A percentile compares a stretch with the other conserved stretches of the same genome.
phyloP scores from a whole-genome alignment of 2,888 invertebrate genomes.

The Eilema sororculum region DNA sequence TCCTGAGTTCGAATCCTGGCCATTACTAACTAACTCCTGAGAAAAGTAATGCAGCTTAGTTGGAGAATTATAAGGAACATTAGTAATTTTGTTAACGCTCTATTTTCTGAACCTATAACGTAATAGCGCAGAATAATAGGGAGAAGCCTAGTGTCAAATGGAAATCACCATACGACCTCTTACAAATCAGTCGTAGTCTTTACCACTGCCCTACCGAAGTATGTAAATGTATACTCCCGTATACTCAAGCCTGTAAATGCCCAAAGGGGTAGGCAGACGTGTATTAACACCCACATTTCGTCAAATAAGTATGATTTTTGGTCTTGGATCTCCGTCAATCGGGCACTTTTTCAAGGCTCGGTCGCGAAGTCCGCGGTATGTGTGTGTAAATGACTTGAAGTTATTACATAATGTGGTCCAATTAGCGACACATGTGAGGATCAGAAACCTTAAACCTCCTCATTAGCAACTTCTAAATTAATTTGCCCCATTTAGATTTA shows the following conservation, averaged over 20 bases:
- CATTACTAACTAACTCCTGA: not conserved
- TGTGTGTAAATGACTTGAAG: not conserved
- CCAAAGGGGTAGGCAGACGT: no score
- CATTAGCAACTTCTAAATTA: slow-evolving; percentile 44
- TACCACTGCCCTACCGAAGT: no score
- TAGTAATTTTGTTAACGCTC: not conserved
- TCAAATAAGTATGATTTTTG: no score
- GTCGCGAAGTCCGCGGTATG: no score
- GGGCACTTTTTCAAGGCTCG: no score
- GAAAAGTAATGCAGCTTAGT: not conserved
- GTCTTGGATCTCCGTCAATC: no score
- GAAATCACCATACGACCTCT: not conserved
- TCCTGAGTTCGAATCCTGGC: no score
- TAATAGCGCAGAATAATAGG: no score
- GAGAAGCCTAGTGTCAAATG: not conserved
- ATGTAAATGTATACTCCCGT: no score
- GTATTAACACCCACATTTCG: no score
- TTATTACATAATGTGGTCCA: not conserved
- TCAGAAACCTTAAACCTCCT: not conserved
- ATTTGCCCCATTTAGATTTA: slow-evolving; percentile 40
- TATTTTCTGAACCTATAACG: not conserved
- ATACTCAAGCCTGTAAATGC: no score
- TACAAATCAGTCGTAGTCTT: not conserved
- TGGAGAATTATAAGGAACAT: not conserved
- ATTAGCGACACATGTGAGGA: not conserved